Evolutionary conservation across 2,888 invertebrate species (phyloP), one percentile per base, ranked within the genome.

Genomic region (Trachelus iudaicus): DNA sequence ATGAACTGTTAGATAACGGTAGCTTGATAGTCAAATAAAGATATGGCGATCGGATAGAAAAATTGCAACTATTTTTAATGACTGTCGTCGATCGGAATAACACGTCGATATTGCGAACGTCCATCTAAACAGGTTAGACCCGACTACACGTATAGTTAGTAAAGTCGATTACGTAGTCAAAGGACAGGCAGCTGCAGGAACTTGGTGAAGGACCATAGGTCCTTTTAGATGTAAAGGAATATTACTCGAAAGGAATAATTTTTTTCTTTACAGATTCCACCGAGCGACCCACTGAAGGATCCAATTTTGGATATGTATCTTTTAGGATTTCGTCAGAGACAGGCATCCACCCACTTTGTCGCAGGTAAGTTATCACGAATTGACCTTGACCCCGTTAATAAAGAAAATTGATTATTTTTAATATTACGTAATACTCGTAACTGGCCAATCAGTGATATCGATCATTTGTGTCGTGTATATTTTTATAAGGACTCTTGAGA

Each of bases 331-430:
- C 71, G 71, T 33, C 71, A 71, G 33, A 30, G 71, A 31, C 78
- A 75, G 37, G 37, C 73, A 35, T 35, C 78, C 6, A 71, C 75
- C 15, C 78, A 73, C 69, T 78, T 76, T 31, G 37, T 78, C 3
- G 73, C 76, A 73, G 78, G 78, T 78, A 71, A 69, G 74, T 77
- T 12, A 71, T 71, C 15, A 71, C 11, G 11, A 31, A 33, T 75
- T 31, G 75, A 75, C 77, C 75, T 77, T 40, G 74, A 75, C 69
- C 77, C 23, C 23, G 9, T 56, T 56, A 56, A 56, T 23, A 23
- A 6, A 23, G 23, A 0, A 23, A 56, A 56, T 23, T 35, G 6
- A 9, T 23, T 9, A 56, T 23, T 15, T 23, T 1, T 6, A 56
- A 56, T 56, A 9, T 23, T 23, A 56, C 9, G 0, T 9, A 23